These are phyloP conservation scores for Phortica magna DNA, from an alignment of 2,888 invertebrate genomes.

Conservation along the genomic window DNA sequence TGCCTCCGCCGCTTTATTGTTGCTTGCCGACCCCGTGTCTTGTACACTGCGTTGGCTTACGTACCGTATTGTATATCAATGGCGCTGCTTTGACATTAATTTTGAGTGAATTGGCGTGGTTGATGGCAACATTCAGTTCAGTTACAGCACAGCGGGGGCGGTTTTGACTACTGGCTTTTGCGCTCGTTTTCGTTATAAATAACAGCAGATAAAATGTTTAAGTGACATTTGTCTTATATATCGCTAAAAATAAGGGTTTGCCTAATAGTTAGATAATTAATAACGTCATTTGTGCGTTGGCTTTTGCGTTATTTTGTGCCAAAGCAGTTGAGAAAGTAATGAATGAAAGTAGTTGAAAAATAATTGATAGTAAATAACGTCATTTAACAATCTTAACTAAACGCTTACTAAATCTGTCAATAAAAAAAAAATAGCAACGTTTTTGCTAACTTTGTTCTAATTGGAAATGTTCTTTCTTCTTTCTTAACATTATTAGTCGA, in stretches of 20 bases:
- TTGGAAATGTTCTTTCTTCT: too few species aligned
- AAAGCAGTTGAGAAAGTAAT: neutral
- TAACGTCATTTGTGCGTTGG: constrained; percentile 15
- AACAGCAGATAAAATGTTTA: constrained; percentile 20
- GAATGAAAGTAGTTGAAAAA: too few species aligned
- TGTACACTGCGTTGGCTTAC: neutral
- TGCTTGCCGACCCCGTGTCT: neutral
- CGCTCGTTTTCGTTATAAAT: constrained; percentile 12
- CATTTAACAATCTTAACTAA: too few species aligned
- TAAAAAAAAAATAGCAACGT: too few species aligned
- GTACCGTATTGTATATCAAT: too few species aligned
- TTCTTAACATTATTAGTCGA: too few species aligned
- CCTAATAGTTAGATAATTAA: constrained; percentile 19
- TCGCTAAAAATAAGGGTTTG: constrained; percentile 20
- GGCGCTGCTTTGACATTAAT: constrained; percentile 19
- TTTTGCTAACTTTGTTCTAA: too few species aligned
- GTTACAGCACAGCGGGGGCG: neutral
- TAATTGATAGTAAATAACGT: too few species aligned
- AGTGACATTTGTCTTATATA: constrained; percentile 19
- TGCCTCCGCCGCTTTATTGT: neutral
- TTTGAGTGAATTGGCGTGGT: constrained; percentile 28
- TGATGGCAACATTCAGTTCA: neutral
- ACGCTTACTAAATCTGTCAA: too few species aligned
- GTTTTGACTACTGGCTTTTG: neutral
- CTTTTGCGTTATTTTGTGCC: neutral